Conservation (phyloP, 2,888 invertebrate genomes). For the Drosophila tripunctata region DNA sequence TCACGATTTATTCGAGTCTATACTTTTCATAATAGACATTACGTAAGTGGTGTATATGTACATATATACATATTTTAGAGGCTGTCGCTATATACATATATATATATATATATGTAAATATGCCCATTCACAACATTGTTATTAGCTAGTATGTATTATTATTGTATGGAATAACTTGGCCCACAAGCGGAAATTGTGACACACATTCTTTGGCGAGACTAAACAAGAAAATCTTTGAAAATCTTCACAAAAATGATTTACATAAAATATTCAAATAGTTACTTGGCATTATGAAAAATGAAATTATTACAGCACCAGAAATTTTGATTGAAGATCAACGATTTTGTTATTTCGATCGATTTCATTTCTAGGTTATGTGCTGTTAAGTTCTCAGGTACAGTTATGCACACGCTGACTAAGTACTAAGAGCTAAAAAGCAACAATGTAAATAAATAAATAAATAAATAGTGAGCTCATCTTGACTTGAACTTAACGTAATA, state of each 20-base stretch:
- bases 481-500: conserved; percentile 13
- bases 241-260: too few species aligned
- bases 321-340: conserved; percentile 7
- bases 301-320: conserved; percentile 4
- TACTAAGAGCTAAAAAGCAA: background rate
- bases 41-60: conserved; percentile 48
- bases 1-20: conserved; percentile 47
- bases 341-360: background rate
- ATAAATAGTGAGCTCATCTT: conserved; percentile 66
- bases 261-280: conserved; percentile 2
- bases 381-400: background rate
- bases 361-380: conserved; percentile 14
- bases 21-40: conserved; percentile 54
- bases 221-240: conserved; percentile 21
- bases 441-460: too few species aligned
- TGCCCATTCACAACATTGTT: conserved; percentile 38
- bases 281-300: conserved; percentile 3
- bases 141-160: conserved; percentile 1
- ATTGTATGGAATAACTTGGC: background rate
- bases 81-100: background rate
- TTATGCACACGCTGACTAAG: conserved; percentile 28
- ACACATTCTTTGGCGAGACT: conserved; percentile 40
- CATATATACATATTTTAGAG: background rate
- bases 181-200: conserved; percentile 55
- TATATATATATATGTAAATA: conserved; percentile 5